Base-by-base conservation (phyloP, 2,888 invertebrate species). In the Dolichopus griseipennis region DNA sequence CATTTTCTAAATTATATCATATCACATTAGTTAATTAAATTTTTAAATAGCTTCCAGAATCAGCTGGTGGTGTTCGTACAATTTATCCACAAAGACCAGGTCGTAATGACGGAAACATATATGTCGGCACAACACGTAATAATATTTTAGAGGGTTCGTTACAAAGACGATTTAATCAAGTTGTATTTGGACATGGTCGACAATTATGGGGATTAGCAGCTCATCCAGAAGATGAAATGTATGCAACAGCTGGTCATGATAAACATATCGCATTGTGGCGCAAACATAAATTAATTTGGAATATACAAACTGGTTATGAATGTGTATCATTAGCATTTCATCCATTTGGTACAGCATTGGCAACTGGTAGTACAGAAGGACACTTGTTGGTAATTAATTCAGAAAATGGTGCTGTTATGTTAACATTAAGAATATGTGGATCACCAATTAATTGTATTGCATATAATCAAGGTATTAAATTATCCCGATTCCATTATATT, bases 171-270 rank as follows among this genome's bases (percentile, higher is more conserved):
- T 96, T 96, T 79, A 92, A 91, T 75, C 90, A 90, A 82, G 89
- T 93, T 41, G 87, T 93, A 43, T 92, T 95, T 79, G 95, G 95
- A 0, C 95, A 95, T 79, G 90, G 92, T 67, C 88, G 93, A 69
- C 92, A 92, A 78, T 83, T 95, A 5, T 91, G 92, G 88, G 95
- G 94, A 0, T 80, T 95, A 68, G 92, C 93, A 4, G 91, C 93
- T 2, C 94, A 95, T 80, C 94, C 95, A 0, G 92, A 93, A 74
- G 93, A 93, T 76, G 94, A 95, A 80, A 86, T 93, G 73, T 95
- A 94, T 76, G 93, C 95, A 1, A 93, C 95, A 0, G 95, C 95
- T 1, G 95, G 95, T 0, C 91, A 92, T 75, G 95, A 95, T 79
- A 92, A 93, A 78, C 90, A 91, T 74, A 92, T 96, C 71, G 93